These are phyloP conservation scores for Nesoenas mayeri DNA, from an alignment of 2,113 vertebrate genomes.

Conservation along the genomic window DNA sequence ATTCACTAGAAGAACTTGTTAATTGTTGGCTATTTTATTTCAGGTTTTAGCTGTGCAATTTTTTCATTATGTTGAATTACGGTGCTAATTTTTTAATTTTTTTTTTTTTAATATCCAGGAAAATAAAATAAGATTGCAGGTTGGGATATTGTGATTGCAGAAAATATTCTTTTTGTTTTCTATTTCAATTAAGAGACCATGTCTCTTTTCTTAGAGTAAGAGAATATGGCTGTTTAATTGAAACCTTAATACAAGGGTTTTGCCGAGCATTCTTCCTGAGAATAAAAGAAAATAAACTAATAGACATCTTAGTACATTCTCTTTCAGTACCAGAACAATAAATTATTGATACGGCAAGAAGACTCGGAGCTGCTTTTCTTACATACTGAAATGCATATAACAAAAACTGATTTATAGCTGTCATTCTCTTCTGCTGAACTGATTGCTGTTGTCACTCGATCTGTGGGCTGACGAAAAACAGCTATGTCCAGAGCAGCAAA, in stretches of 20 bases:
- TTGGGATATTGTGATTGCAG: background rate
- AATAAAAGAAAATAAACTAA: slow-evolving; percentile 24
- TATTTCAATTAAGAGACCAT: background rate
- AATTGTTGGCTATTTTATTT: background rate
- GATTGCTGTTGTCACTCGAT: slow-evolving; percentile 62
- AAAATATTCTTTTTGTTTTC: slow-evolving; percentile 36
- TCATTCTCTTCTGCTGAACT: slow-evolving; percentile 44
- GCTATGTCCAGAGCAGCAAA: slow-evolving; percentile 49
- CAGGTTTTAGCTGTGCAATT: background rate
- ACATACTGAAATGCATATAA: background rate
- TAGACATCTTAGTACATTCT: background rate
- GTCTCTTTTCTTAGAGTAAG: background rate
- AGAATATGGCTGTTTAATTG: slow-evolving; percentile 19
- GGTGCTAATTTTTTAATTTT: background rate
- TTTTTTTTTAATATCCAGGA: background rate
- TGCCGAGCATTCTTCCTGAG: background rate
- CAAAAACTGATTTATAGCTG: slow-evolving; percentile 62
- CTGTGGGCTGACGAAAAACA: slow-evolving; percentile 67
- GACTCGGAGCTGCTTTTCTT: slow-evolving; percentile 30
- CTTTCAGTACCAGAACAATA: background rate
- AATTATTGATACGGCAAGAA: background rate
- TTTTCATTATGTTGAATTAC: background rate
- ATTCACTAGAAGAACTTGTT: slow-evolving; percentile 39
- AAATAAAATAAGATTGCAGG: background rate
- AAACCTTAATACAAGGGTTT: background rate